Evolutionary conservation across 2,797 vertebrate genomes (phyloP).

Genomic region (Muscicapa comitata): DNA sequence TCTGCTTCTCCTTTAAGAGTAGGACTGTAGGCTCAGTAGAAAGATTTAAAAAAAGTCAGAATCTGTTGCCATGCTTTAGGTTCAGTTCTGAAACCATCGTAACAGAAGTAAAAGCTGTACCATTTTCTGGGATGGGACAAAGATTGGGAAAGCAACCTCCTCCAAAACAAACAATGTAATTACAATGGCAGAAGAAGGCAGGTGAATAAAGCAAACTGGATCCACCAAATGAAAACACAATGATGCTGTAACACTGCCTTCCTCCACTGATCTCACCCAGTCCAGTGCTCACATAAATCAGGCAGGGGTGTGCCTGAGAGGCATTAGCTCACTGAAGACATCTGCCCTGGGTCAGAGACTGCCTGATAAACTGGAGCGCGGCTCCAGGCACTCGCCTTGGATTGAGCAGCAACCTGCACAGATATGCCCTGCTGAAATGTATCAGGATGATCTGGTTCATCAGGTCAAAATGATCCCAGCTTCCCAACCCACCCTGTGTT

Average conservation of each 20-base stretch:
- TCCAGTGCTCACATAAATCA: background rate
- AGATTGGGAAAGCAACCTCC: background rate
- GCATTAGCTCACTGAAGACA: background rate
- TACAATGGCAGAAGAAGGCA: background rate
- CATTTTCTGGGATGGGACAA: background rate
- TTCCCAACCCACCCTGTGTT: background rate
- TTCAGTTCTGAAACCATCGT: background rate
- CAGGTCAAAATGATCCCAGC: conserved; percentile 26
- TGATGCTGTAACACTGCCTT: background rate
- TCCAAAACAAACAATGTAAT: background rate
- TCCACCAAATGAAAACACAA: background rate
- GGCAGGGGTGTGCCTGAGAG: background rate
- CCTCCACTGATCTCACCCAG: background rate
- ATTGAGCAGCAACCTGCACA: background rate
- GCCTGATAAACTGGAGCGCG: conserved; percentile 31
- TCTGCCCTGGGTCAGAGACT: conserved; percentile 34
- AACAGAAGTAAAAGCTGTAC: background rate
- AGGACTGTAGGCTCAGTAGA: background rate
- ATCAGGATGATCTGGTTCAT: conserved; percentile 53
- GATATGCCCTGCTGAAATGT: conserved; percentile 38
- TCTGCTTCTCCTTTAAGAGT: background rate
- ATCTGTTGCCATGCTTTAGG: background rate
- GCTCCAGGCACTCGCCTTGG: conserved; percentile 23
- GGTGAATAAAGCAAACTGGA: background rate
- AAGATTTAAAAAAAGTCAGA: background rate